Evolutionary conservation across 2,888 invertebrate species (phyloP), one percentile per base, ranked within the genome.

Genomic region (Sminthurinus aureus): DNA sequence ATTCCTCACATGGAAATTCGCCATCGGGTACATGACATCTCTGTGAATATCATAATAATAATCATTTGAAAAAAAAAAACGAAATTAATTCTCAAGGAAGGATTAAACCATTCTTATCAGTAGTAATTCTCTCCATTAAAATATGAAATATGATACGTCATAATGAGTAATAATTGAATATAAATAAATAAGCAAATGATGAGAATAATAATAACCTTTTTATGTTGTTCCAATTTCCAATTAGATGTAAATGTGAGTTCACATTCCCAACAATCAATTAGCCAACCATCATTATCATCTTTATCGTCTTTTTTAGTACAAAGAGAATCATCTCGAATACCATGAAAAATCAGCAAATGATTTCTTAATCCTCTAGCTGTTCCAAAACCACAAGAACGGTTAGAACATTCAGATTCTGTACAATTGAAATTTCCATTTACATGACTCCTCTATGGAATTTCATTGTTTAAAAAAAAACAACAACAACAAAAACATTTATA

Each of bases 321-420:
- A 38, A 26, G 13, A 50, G 58, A n/a, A 13, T 79, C 50, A 8
- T 38, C 38, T 11, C 79, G 66, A 24, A 74, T 79, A 6, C 83
- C 83, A 58, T 83, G 83, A 20, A 79, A 83, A 22, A 83, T 83
- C 20, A 83, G 52, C 38, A 58, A 73, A 78, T 83, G 83, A 15
- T 79, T 83, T 51, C 22, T 52, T 22, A 83, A 79, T 1, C 83
- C 79, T 18, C 83, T 20, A 4, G 38, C 24, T 20, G 79, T 83
- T 18, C 69, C 79, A 75, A 83, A 83, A 9, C 79, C 79, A 51
- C 79, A 83, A 13, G 58, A 79, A 9, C 79, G 75, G 22, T 74
- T 79, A 20, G 58, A 73, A 73, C 83, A 83, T 38, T 74, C 52
- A 0, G n/a, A 9, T 26, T 79, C 67, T 6, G n/a, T 13, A 58